A percentile compares a stretch with the other conserved stretches of the same genome.
These are phyloP conservation scores for Hyphantria cunea DNA, from an alignment of 1,140 invertebrate species.

Conservation along the genomic window DNA sequence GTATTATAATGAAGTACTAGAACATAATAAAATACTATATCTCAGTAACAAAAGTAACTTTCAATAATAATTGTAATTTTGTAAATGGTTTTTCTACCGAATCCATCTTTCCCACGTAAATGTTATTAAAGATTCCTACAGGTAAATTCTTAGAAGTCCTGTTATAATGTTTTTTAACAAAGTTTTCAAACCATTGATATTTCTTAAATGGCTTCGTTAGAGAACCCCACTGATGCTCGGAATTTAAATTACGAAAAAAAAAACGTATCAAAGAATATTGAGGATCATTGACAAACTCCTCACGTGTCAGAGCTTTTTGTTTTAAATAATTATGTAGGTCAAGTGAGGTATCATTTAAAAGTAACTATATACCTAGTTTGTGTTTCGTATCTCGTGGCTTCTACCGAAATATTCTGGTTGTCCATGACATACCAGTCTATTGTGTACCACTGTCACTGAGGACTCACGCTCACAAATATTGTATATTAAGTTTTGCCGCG, in stretches of 20 bases:
- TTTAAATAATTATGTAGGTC: conserved; percentile 12
- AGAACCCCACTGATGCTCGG: conserved; percentile 2
- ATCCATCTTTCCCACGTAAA: too few relatives aligned
- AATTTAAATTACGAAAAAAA: conserved; percentile 9
- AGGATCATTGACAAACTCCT: conserved; percentile 7
- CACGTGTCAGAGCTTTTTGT: conserved; percentile 23
- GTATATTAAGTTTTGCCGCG: too few relatives aligned
- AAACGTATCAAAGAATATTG: background rate
- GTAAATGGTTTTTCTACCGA: too few relatives aligned
- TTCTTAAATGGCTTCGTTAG: conserved; percentile 7
- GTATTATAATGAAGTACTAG: too few relatives aligned
- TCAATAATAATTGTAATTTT: too few relatives aligned
- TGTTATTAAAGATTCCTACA: background rate
- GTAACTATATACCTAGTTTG: conserved; percentile 9
- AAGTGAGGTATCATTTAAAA: conserved; percentile 2
- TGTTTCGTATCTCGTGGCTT: conserved; percentile 12
- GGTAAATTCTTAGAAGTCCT: background rate
- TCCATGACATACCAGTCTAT: conserved; percentile 24
- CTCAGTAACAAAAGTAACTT: too few relatives aligned
- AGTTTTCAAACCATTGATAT: background rate
- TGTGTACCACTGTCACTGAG: conserved; percentile 15
- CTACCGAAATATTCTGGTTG: conserved; percentile 10
- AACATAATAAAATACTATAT: too few relatives aligned
- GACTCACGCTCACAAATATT: conserved; percentile 20
- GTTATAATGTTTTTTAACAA: background rate